A percentile compares a stretch with the other conserved stretches of the same genome.
Conservation (phyloP, 1,140 invertebrate genomes). For the Elysia chlorotica region DNA sequence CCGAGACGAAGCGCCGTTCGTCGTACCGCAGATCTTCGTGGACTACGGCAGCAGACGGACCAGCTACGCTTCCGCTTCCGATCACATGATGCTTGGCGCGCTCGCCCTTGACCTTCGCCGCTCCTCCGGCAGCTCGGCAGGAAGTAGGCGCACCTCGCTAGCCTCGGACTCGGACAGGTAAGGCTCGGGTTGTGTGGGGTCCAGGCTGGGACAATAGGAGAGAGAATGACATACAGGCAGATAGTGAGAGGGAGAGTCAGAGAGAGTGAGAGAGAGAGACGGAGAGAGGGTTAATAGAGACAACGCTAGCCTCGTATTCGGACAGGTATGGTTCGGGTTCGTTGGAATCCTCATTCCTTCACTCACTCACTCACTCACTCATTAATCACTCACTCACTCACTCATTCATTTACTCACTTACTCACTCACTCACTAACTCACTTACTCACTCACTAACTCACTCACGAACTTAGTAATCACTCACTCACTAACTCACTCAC, state of each 20-base stretch:
- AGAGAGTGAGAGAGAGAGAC: background rate
- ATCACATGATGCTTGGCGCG: slow-evolving; percentile 38
- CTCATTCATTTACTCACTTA: too few species aligned
- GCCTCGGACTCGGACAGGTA: slow-evolving; percentile 37
- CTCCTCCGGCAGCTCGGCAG: slow-evolving; percentile 41
- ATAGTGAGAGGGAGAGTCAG: background rate
- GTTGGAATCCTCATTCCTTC: too few species aligned
- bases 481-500: too few species aligned
- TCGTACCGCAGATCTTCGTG: slow-evolving; percentile 51
- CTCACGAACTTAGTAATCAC: too few species aligned
- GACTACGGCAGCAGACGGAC: slow-evolving; percentile 50
- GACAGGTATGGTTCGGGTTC: too few species aligned
- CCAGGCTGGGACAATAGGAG: too few species aligned
- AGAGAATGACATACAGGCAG: background rate
- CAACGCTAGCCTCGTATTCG: too few species aligned
- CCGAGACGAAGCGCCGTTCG: slow-evolving; percentile 46
- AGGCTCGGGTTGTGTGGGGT: background rate
- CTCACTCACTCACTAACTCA: too few species aligned
- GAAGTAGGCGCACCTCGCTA: slow-evolving; percentile 44
- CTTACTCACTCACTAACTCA: too few species aligned
- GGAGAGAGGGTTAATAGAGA: too few species aligned
- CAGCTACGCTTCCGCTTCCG: slow-evolving; percentile 42
- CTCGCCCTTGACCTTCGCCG: slow-evolving; percentile 35
- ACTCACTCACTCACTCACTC: too few species aligned
- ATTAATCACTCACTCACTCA: too few species aligned